These are phyloP conservation scores for Balearica regulorum DNA, from an alignment of 2,797 vertebrate genomes.

Conservation along the genomic window DNA sequence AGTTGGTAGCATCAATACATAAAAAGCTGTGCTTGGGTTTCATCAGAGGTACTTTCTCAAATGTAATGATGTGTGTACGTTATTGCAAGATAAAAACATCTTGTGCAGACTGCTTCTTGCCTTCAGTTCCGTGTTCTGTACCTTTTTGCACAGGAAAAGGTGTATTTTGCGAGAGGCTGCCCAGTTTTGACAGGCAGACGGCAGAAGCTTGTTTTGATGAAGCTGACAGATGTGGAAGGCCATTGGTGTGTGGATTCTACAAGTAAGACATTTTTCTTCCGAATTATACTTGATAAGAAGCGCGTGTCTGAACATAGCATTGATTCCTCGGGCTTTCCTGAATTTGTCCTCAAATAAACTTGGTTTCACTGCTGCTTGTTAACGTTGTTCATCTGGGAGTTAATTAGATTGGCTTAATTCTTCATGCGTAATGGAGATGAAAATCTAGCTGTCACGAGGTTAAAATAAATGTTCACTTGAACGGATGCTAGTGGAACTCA, in stretches of 20 bases:
- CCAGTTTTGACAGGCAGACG: conserved; percentile 35
- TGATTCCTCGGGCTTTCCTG: neutral
- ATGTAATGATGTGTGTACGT: accelerated
- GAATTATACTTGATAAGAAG: neutral
- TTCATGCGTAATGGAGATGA: neutral
- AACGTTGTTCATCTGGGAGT: neutral
- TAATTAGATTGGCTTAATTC: neutral
- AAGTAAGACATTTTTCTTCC: conserved; percentile 45
- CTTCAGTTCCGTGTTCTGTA: neutral
- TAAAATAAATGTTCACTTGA: neutral
- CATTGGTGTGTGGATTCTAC: conserved; percentile 63
- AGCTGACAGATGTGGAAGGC: conserved; percentile 42
- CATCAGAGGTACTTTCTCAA: neutral
- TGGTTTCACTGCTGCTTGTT: neutral
- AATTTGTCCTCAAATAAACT: neutral
- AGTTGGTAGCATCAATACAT: neutral
- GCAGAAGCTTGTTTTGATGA: conserved; percentile 60
- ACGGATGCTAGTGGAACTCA: neutral
- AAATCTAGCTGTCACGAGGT: neutral
- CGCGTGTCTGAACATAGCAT: neutral
- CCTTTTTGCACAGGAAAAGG: conserved; percentile 56
- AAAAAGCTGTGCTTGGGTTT: neutral
- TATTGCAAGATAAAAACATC: neutral
- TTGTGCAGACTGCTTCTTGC: neutral
- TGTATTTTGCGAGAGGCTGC: conserved; percentile 58